A percentile compares a stretch with the other conserved stretches of the same genome.
Evolutionary conservation across 2,888 invertebrate genomes (phyloP).

Genomic region (Carabus problematicus): DNA sequence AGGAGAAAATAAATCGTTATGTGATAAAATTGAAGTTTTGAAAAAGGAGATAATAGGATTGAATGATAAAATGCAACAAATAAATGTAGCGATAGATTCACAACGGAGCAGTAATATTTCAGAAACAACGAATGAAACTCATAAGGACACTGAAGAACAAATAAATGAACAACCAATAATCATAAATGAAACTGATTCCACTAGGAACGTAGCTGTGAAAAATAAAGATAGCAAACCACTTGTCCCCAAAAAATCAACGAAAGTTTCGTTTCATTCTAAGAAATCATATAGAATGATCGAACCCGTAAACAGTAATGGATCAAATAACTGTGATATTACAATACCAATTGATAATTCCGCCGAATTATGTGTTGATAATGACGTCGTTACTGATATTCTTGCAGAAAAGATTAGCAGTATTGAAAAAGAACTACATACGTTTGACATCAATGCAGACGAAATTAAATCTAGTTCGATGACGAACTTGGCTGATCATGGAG

Average conservation of each 20-base stretch:
- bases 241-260: too few species aligned
- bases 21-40: slow-evolving; percentile 25
- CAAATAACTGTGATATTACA: too few species aligned
- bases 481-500: slow-evolving; percentile 18
- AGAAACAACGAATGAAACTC: slow-evolving; percentile 2
- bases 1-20: slow-evolving; percentile 38
- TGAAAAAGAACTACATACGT: slow-evolving; percentile 17
- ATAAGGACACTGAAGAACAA: slow-evolving; percentile 16
- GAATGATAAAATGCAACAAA: background rate
- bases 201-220: too few species aligned
- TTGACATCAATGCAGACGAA: background rate
- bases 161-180: background rate
- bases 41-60: slow-evolving; percentile 25
- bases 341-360: too few species aligned
- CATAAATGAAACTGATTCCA: background rate
- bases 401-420: slow-evolving; percentile 10
- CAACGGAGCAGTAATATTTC: too few species aligned
- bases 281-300: too few species aligned
- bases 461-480: slow-evolving; percentile 24
- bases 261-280: too few species aligned
- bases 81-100: background rate
- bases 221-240: too few species aligned
- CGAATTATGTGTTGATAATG: too few species aligned
- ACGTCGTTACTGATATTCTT: background rate
- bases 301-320: too few species aligned